Evolutionary conservation across 2,113 vertebrate genomes (phyloP).

Genomic region (Psophia crepitans): DNA sequence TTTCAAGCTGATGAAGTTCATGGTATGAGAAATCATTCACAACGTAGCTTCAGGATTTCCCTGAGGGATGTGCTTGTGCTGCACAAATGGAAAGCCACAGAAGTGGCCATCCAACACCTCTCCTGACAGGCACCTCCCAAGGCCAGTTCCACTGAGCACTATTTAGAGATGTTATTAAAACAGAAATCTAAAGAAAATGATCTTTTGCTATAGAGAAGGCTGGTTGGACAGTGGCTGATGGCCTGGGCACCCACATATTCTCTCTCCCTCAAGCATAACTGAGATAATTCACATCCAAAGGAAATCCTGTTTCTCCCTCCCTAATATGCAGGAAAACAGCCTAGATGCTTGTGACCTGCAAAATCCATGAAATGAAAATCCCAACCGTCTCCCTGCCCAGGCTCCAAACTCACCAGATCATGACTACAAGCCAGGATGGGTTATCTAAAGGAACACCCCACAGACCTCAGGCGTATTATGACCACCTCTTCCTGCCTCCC

Average conservation of each 20-base stretch:
- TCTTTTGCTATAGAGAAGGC: not conserved
- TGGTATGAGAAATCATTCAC: not conserved
- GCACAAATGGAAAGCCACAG: not conserved
- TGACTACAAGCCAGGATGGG: not conserved
- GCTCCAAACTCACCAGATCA: not conserved
- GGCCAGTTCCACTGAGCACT: not conserved
- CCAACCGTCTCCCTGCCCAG: not conserved
- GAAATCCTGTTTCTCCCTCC: not conserved
- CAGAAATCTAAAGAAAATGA: not conserved
- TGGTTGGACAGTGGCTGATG: not conserved
- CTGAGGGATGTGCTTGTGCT: not conserved
- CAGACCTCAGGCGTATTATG: not conserved
- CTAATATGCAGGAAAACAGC: not conserved
- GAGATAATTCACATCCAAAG: not conserved
- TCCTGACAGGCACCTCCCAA: not conserved
- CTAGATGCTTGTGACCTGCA: not conserved
- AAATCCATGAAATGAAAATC: not conserved
- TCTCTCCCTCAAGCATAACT: not conserved
- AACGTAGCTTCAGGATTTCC: not conserved
- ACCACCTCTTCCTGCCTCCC: not conserved
- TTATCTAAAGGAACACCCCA: not conserved
- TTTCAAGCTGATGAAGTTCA: not conserved
- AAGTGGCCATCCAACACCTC: not conserved
- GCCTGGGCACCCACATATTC: not conserved
- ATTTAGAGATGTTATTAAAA: not conserved